phyloP scores from a whole-genome alignment of 2,113 vertebrate genomes.

The Mesocricetus auratus region DNA sequence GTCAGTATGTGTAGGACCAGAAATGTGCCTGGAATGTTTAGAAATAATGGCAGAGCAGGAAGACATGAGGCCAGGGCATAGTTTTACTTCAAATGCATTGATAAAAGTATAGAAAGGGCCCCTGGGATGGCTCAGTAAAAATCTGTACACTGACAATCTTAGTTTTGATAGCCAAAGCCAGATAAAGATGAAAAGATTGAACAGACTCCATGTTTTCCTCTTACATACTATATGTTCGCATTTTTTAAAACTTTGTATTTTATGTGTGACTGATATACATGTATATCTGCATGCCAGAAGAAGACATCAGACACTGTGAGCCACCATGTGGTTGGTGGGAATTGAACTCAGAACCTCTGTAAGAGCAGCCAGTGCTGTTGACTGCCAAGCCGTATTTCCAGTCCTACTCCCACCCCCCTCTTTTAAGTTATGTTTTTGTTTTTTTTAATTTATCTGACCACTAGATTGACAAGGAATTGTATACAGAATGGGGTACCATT shows the following conservation, averaged over 20 bases:
- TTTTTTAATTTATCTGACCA: not conserved
- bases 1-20: not conserved
- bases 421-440: too few species aligned
- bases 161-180: not conserved
- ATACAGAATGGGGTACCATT: not conserved
- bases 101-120: not conserved
- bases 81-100: constrained; percentile 8
- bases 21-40: not conserved
- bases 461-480: not conserved
- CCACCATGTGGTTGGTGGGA: not conserved
- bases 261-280: not conserved
- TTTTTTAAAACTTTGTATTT: not conserved
- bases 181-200: not conserved
- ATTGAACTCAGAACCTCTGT: not conserved
- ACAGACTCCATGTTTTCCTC: not conserved
- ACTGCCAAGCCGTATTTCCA: not conserved
- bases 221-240: not conserved
- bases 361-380: not conserved
- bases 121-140: not conserved
- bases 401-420: too few species aligned
- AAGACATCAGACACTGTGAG: not conserved
- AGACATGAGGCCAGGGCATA: not conserved
- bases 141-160: not conserved
- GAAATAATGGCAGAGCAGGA: not conserved
- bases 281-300: not conserved